Base-by-base conservation (phyloP, 2,113 vertebrate genomes). In the Pluvianellus socialis region DNA sequence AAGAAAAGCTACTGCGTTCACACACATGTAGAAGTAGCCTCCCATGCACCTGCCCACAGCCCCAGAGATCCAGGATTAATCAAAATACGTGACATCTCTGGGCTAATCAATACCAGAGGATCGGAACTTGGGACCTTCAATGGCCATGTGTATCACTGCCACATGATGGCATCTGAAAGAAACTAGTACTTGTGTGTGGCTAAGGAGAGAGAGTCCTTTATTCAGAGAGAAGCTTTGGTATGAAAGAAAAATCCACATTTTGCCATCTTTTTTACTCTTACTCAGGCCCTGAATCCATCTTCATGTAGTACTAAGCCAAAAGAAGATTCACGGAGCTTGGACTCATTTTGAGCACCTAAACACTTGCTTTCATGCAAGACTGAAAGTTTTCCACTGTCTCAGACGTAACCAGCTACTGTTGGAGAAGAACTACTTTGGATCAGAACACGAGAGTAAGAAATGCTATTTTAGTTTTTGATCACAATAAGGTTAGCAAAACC, bases 91-190 rank as follows among this genome's bases (percentile, higher is more conserved):
- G 21, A 71, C n/a, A 10, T 56, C 59, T 83, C 27, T 45, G 21
- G 12, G 9, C 4, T n/a, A 86, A 45, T 53, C 26, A 55, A 27
- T 27, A 45, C 2, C 59, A 70, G 75, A 77, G 23, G 30, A 61
- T 38, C 52, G 38, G 21, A 94, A 71, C 24, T 8, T 24, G 28
- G 26, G 63, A 62, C 28, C 20, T 55, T 26, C 11, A 28, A 7
- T 6, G 24, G 53, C 38, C 50, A 5, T 17, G 1, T 0, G 0
- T 33, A n/a, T 45, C 32, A 5, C 32, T 79, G 28, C 52, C 86
- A 17, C 13, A 5, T 14, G 14, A 62, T n/a, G n/a, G 21, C 38
- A 62, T 12, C 42, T 32, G 45, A 70, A 62, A 77, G 24, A 47
- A 42, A 15, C 44, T 33, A 35, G 13, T 42, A 42, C 23, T 32